Percentiles rank a stretch among this genome's conserved stretches.
phyloP scores from a whole-genome alignment of 2,797 vertebrate species.

The Muscicapa comitata region DNA sequence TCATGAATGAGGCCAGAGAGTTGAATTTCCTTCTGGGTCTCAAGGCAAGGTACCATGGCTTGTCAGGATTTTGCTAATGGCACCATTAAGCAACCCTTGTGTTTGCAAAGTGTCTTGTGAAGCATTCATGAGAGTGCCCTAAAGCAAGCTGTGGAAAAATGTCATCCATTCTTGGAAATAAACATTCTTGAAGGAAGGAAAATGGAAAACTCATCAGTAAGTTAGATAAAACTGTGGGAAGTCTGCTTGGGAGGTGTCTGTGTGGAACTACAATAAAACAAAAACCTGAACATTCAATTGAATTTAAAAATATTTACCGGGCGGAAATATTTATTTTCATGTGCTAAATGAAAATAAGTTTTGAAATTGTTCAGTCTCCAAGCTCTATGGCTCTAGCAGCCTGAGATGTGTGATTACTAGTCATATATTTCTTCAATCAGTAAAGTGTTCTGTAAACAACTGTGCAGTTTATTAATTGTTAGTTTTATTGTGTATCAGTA shows the following conservation, averaged over 20 bases:
- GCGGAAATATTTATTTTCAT: not conserved
- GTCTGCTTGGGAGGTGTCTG: not conserved
- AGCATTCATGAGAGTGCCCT: not conserved
- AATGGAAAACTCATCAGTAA: not conserved
- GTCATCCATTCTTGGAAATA: constrained; percentile 11
- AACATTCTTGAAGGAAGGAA: not conserved
- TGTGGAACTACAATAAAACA: not conserved
- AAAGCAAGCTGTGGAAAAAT: not conserved
- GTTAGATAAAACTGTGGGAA: not conserved
- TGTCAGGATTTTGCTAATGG: not conserved
- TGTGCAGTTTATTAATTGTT: not conserved
- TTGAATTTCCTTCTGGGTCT: not conserved
- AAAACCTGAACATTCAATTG: not conserved
- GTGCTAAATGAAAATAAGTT: not conserved
- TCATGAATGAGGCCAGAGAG: not conserved
- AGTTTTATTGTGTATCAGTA: not conserved
- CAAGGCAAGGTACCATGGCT: not conserved
- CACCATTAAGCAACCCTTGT: not conserved
- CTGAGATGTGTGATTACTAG: not conserved
- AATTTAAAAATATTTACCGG: not conserved
- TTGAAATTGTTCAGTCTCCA: not conserved
- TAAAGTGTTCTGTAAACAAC: not conserved
- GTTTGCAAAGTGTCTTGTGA: not conserved
- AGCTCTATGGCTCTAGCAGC: not conserved
- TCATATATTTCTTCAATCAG: not conserved